Evolutionary conservation across 2,888 invertebrate species (phyloP).

Genomic region (Pedicia rivosa): DNA sequence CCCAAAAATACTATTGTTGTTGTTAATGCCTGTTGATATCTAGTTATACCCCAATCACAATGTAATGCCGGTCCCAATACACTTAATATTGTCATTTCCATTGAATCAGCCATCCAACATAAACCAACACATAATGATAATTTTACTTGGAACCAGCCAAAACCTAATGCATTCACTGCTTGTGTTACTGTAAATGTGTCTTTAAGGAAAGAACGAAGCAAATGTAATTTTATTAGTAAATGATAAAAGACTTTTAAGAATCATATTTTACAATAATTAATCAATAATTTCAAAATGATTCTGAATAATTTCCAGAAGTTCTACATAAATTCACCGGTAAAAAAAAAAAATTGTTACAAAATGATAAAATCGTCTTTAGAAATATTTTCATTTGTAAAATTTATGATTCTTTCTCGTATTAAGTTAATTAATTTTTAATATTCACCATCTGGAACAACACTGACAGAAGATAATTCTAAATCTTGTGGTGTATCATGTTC

Average conservation of each 20-base stretch:
- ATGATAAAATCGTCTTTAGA: too few species aligned
- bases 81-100: slow-evolving; percentile 96
- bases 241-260: too few species aligned
- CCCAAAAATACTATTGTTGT: slow-evolving; percentile 90
- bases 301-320: too few species aligned
- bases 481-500: slow-evolving; percentile 24
- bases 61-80: slow-evolving; percentile 86
- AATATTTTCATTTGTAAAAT: too few species aligned
- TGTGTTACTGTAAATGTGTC: slow-evolving; percentile 77
- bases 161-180: slow-evolving; percentile 73
- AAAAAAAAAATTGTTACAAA: too few species aligned
- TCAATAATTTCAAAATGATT: too few species aligned
- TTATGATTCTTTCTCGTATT: too few species aligned
- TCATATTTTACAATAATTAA: too few species aligned
- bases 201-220: too few species aligned
- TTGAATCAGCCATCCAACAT: slow-evolving; percentile 95
- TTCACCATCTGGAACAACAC: slow-evolving; percentile 49
- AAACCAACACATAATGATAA: slow-evolving; percentile 66
- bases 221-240: too few species aligned
- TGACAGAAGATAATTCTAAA: slow-evolving; percentile 48
- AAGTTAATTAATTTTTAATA: slow-evolving; percentile 13
- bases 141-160: slow-evolving; percentile 81
- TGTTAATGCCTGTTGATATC: slow-evolving; percentile 81
- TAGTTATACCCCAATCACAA: slow-evolving; percentile 80
- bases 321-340: too few species aligned